Base-by-base conservation (phyloP, 2,797 vertebrate genomes). In the Anguilla megastoma region DNA sequence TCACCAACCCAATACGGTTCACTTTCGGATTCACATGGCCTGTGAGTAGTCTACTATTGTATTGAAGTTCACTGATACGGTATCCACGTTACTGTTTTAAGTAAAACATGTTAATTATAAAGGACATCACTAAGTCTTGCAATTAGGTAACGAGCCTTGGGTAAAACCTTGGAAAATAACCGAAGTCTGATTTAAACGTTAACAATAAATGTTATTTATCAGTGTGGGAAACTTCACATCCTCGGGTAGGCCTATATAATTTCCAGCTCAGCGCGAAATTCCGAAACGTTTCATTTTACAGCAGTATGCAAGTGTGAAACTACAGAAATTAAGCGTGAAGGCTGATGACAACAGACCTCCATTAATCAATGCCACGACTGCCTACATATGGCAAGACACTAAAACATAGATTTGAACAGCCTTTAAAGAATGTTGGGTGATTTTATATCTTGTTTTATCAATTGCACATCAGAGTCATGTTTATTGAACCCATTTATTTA, bases 21-120 rank as follows among this genome's bases (percentile, higher is more conserved):
- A 94, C 97, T 27, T 98, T 99, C 86, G 97, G 97, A 89, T 99
- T 99, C 96, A 99, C 98, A 56, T 99, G 98, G 98, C 98, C 98
- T 92, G 98, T 99, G 94, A 98, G 98, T 96, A 83, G 54, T 16
- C 14, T 56, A 56, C 80, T 33, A 63, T 27, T 69, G 41, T 33
- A 63, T 18, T 69, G 41, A 27, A 18, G 12, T 84, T 41, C 58
- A 83, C 58, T 48, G 58, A 18, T 36, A 14, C 27, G 27, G 12
- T 52, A 52, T 8, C 90, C 91, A 93, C 92, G 90, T 91, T 93
- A 95, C 91, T 89, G 93, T 88, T 94, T 87, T 89, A 88, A 87
- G 92, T 93, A 93, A 94, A 96, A 94, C 95, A 96, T 95, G 96
- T 93, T 92, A 95, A 9, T 12, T 8, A 52, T 52, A 52, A 52